Conservation (phyloP, 2,888 invertebrate species). For the Celastrina argiolus region DNA sequence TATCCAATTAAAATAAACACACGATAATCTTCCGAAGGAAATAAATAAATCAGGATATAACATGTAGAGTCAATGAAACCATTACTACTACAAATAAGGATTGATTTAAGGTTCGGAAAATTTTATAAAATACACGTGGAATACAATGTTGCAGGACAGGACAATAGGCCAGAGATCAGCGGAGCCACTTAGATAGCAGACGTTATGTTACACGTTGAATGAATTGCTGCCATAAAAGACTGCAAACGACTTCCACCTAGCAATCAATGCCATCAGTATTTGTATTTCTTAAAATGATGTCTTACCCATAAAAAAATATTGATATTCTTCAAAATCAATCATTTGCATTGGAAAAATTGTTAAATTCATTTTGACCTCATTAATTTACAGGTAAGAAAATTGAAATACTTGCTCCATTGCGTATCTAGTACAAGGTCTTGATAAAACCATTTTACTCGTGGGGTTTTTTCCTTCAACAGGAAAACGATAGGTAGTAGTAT, state of each 20-base stretch:
- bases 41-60: neutral
- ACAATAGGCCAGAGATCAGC: conserved; percentile 17
- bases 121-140: conserved; percentile 21
- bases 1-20: neutral
- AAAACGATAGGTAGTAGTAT: neutral
- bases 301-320: no score
- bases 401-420: neutral
- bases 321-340: no score
- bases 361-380: neutral
- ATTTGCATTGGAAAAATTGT: neutral
- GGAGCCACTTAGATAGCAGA: neutral
- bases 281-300: neutral
- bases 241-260: neutral
- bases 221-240: neutral
- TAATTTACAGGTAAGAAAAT: neutral
- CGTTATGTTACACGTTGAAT: neutral
- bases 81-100: neutral
- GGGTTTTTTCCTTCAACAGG: neutral
- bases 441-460: neutral
- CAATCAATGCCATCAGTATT: neutral
- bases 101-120: neutral
- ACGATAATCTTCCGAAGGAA: neutral
- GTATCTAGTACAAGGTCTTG: neutral
- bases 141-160: neutral
- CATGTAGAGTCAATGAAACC: neutral